Base-by-base conservation (phyloP, 1,140 invertebrate genomes). In the Camponotus vicinus region DNA sequence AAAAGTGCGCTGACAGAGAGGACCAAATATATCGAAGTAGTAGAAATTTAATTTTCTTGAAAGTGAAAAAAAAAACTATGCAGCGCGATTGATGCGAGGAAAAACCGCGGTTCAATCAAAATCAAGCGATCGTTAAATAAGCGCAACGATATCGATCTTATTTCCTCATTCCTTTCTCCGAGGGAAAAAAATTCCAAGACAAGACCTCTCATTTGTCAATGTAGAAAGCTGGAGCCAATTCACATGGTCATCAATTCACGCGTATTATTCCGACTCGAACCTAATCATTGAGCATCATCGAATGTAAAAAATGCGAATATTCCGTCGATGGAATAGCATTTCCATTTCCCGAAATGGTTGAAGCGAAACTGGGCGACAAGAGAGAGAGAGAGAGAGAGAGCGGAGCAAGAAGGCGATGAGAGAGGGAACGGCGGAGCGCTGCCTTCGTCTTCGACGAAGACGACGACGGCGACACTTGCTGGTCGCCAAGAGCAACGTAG, bases 401-500 rank as follows among this genome's bases (percentile, higher is more conserved):
- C 9, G 15, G 27, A 2, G 5, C 42, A 27, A 86, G 61, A 4
- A 45, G 32, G 27, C n/a, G 34, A 13, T 27, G 37, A 13, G 49
- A 21, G 52, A 27, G 70, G n/a, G n/a, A 34, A 63, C 21, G 63
- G 34, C 57, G 27, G 42, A 85, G 80, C 79, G 89, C 63, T 52
- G 85, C 69, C 69, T 85, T 37, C 69, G 55, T 83, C 42, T 86
- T 82, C 89, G 79, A 78, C 73, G 80, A 87, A 61, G 80, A 88
- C 88, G 88, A 86, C 86, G 84, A 86, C 86, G 90, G 86, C 88
- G 91, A 92, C 88, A 92, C 90, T 92, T 89, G 89, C 91, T 91
- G 92, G 92, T 94, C 94, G 92, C 92, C 93, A 94, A 92, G 93
- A 94, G 94, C 93, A 94, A 94, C 93, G 92, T 92, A 92, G 92